Base-by-base conservation (phyloP, 1,140 invertebrate genomes). In the Dreissena rostriformis region DNA sequence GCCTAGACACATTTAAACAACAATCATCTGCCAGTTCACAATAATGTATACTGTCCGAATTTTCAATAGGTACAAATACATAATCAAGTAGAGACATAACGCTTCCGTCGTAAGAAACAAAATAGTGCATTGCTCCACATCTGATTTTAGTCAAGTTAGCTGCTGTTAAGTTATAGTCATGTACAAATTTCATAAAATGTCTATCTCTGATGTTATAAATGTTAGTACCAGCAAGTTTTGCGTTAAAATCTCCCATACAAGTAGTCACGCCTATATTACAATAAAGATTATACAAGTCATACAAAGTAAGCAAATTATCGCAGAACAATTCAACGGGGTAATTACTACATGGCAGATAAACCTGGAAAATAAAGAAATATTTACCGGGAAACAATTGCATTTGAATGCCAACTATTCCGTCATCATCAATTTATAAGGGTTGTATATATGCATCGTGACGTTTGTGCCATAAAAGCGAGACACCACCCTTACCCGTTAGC, bases 1-100 rank as follows among this genome's bases (percentile, higher is more conserved):
- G 73, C 15, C 73, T 24, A 61, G 73, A 63, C 29, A 76, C 73
- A 76, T 76, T 76, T 24, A 76, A 49, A 39, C 55, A 63, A 29
- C 55, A 11, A 65, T 76, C 73, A 63, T 61, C 53, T 26, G 49
- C n/a, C 10, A 76, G 57, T 14, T 76, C 55, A 76, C 53, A 57
- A 39, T 24, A 19, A 10, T 12, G 26, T 12, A 76, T 22, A 63
- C 17, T 55, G 63, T 76, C 73, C 17, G 39, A 8, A 10, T 17
- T 12, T 61, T 76, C 73, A 63, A 28, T 19, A 63, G 53, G 55
- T 26, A 76, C 15, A 76, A 11, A 76, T 22, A 76, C 49, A 63
- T 61, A 55, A 28, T 76, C 73, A 76, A 76, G 57, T 24, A 76
- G 7, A 28, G 73, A 63, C 17, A 19, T 8, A 63, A 19, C 52